Evolutionary conservation across 2,113 vertebrate genomes (phyloP).

Genomic region (Upupa epops): DNA sequence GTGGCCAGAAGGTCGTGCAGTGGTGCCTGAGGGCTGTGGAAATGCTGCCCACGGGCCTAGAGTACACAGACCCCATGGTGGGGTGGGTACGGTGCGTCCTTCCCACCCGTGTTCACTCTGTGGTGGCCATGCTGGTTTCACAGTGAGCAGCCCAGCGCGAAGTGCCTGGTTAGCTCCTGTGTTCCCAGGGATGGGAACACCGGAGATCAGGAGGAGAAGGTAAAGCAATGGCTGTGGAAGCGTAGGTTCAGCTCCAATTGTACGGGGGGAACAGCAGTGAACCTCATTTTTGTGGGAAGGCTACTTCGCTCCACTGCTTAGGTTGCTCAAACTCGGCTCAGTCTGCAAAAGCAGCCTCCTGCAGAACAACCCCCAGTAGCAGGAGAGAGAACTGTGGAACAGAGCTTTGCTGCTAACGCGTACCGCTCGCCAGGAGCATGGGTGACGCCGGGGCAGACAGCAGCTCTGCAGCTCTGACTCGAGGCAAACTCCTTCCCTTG

Average conservation of each 20-base stretch:
- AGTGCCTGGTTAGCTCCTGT: too few relatives aligned
- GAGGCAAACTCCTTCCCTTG: neutral
- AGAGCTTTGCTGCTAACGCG: fast-evolving
- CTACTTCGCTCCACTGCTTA: neutral
- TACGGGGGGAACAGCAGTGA: neutral
- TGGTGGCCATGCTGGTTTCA: too few relatives aligned
- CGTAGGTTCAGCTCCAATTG: neutral
- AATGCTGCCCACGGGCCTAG: fast-evolving
- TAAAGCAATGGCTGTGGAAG: neutral
- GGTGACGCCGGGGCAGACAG: fast-evolving
- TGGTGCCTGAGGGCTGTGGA: fast-evolving
- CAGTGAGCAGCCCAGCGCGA: fast-evolving
- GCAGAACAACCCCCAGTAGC: fast-evolving
- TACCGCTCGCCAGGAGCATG: fast-evolving
- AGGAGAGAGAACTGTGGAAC: neutral
- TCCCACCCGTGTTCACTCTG: too few relatives aligned
- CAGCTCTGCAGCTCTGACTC: neutral
- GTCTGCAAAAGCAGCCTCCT: neutral
- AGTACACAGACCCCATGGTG: neutral
- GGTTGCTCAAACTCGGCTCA: neutral
- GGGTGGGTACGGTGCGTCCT: too few relatives aligned
- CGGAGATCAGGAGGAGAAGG: neutral
- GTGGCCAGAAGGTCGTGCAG: fast-evolving
- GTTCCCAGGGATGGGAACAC: neutral
- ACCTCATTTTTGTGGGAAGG: neutral